Conservation (phyloP, 2,888 invertebrate genomes). For the Schizaphis graminum region DNA sequence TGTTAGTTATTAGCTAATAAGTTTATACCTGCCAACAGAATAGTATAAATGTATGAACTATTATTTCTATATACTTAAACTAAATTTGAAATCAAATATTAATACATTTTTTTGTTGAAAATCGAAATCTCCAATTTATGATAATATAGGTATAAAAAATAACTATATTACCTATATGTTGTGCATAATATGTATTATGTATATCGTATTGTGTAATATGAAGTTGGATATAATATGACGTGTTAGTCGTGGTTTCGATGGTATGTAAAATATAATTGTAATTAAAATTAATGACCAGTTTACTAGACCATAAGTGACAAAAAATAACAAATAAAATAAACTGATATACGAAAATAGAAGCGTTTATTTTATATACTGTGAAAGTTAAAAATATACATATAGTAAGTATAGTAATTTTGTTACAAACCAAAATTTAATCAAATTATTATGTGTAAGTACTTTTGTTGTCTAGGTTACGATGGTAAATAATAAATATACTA, state of each 20-base stretch:
- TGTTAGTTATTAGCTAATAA: neutral
- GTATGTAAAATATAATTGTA: neutral
- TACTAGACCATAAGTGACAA: neutral
- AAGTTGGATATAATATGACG: neutral
- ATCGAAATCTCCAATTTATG: neutral
- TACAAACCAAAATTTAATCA: neutral
- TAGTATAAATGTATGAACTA: neutral
- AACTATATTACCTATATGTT: neutral
- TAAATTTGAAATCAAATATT: neutral
- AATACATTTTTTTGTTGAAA: neutral
- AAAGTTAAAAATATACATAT: neutral
- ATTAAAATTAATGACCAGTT: neutral
- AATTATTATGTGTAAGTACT: neutral
- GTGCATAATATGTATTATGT: too few species aligned
- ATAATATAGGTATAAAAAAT: neutral
- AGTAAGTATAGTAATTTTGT: neutral
- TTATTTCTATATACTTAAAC: neutral
- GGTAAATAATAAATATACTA: neutral
- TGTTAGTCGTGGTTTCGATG: neutral
- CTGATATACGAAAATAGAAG: neutral
- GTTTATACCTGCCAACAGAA: neutral
- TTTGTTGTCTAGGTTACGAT: neutral
- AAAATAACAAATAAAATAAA: neutral
- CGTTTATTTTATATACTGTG: neutral
- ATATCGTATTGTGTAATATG: neutral